Base-by-base conservation (phyloP, 2,113 vertebrate genomes). In the Hippoglossus stenolepis region DNA sequence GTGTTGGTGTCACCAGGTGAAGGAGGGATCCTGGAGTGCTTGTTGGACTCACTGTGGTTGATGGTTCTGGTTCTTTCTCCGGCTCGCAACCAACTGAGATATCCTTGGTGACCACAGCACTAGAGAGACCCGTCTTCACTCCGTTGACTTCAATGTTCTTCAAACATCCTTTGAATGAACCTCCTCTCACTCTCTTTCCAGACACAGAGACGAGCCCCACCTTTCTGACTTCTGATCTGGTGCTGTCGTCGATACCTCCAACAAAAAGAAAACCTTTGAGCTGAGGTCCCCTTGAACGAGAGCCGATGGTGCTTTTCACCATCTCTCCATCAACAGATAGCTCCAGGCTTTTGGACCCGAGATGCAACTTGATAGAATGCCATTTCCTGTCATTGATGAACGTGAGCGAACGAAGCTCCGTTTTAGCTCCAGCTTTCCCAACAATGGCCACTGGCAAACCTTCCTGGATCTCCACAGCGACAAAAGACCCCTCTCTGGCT, bases 91-190 rank as follows among this genome's bases (percentile, higher is more conserved):
- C 97, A 72, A 94, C 94, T 45, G 96, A 96, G 86, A 98, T 85
- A 80, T 97, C 96, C 86, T 96, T 97, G 56, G 96, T 96, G 69
- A 96, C 94, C 7, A 96, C 45, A 35, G 95, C 94, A 83, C 93
- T 93, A 67, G 92, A 95, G 28, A 98, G 91, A 0, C 95, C 95
- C 69, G 88, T 94, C 58, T 91, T 95, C 59, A 94, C 87, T 47
- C 91, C 82, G 60, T 94, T 96, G 59, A 92, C 77, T 89, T 93
- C 93, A 71, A 98, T 90, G 69, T 95, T 93, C 85, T 89, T 95
- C 60, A 98, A 86, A 83, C 97, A 99, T 64, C 97, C 97, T 93
- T 95, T 97, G 78, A 99, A 96, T 21, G 97, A 98, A 45, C 94
- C 93, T 86, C 96, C 95, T 79, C 88, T 92, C 43, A 91, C 63